A percentile compares a stretch with the other conserved stretches of the same genome.
Evolutionary conservation across 2,888 invertebrate genomes (phyloP).

Genomic region (Caenorhabditis becei): DNA sequence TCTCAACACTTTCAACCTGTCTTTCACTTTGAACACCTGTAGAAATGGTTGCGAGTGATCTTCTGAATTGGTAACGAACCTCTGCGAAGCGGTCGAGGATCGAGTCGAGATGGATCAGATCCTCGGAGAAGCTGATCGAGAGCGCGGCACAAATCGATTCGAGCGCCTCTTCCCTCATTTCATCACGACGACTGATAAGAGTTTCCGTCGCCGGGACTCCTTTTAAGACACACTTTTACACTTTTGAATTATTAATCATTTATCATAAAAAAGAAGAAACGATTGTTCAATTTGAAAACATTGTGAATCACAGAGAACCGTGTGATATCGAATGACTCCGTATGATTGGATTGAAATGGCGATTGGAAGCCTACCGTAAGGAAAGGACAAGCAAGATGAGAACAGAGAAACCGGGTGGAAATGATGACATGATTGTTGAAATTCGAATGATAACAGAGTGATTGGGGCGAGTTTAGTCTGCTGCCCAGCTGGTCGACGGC

Average conservation of each 20-base stretch:
- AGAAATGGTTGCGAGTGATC: neutral
- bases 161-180: conserved; percentile 60
- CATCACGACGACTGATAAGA: conserved; percentile 5
- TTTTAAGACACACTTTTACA: neutral
- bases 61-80: conserved; percentile 4
- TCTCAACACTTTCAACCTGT: conserved; percentile 10
- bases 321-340: conserved; percentile 43
- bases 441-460: conserved; percentile 2
- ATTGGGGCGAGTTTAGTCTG: conserved; percentile 11
- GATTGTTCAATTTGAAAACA: neutral
- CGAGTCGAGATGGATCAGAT: conserved; percentile 30
- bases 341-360: conserved; percentile 37
- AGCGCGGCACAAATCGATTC: conserved; percentile 60
- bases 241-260: conserved; percentile 17
- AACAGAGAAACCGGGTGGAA: neutral
- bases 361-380: conserved; percentile 19
- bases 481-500: conserved; percentile 13
- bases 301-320: conserved; percentile 33
- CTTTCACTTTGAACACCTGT: conserved; percentile 44
- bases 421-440: conserved; percentile 9
- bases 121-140: conserved; percentile 51
- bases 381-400: conserved; percentile 3
- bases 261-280: neutral
- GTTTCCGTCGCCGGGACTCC: neutral
- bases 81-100: conserved; percentile 54